Evolutionary conservation across 2,113 vertebrate species (phyloP).

Genomic region (Plestiodon gilberti): DNA sequence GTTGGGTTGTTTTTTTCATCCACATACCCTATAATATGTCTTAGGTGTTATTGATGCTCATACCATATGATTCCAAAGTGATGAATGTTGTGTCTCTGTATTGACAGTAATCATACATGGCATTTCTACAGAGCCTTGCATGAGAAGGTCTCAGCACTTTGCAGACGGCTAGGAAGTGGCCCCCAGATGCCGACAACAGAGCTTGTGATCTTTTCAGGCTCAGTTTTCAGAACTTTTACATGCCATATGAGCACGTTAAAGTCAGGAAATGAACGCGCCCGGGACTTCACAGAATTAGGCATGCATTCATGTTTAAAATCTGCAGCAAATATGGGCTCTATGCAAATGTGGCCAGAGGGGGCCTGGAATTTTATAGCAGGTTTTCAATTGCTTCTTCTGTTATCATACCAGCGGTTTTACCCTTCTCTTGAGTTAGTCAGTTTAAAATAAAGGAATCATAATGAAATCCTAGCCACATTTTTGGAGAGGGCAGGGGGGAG

Average conservation of each 20-base stretch:
- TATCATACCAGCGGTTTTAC: constrained; percentile 30
- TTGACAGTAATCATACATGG: constrained; percentile 56
- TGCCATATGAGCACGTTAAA: constrained; percentile 70
- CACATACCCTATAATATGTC: neutral
- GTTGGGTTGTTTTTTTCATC: neutral
- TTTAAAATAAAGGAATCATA: constrained; percentile 7
- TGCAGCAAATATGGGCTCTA: constrained; percentile 68
- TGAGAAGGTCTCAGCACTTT: constrained; percentile 58
- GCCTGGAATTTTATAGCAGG: constrained; percentile 35
- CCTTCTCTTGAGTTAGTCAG: constrained; percentile 38
- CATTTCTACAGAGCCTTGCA: constrained; percentile 58
- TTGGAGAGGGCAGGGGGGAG: neutral
- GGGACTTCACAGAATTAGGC: constrained; percentile 65
- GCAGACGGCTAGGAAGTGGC: constrained; percentile 52
- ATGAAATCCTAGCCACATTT: neutral
- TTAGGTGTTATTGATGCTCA: constrained; percentile 6
- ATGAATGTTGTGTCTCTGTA: constrained; percentile 23
- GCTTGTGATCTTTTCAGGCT: constrained; percentile 62
- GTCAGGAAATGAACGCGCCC: constrained; percentile 69
- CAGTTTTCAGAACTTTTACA: constrained; percentile 69
- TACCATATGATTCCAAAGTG: constrained; percentile 11
- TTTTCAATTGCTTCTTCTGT: constrained; percentile 28
- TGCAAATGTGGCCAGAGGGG: constrained; percentile 29
- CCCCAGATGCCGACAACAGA: constrained; percentile 70
- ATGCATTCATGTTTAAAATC: constrained; percentile 60